Conservation (phyloP, 2,888 invertebrate genomes). For the Plebejus anna region DNA sequence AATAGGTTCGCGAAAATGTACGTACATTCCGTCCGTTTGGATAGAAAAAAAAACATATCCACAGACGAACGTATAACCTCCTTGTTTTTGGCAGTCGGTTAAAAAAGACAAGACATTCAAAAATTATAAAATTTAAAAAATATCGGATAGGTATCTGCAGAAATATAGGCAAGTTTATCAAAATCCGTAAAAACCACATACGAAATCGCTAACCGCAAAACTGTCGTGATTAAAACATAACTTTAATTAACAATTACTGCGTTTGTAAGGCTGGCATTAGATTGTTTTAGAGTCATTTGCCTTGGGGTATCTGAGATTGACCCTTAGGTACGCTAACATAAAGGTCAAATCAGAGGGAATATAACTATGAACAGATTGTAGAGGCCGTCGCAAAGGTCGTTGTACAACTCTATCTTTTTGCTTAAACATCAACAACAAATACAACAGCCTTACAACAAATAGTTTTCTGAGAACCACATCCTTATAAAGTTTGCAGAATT, state of each 20-base stretch:
- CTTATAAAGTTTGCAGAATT: neutral
- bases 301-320: neutral
- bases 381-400: conserved; percentile 3
- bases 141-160: too few relatives aligned
- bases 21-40: too few relatives aligned
- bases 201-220: neutral
- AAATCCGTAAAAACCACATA: neutral
- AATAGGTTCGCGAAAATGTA: too few relatives aligned
- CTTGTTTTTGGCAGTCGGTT: too few relatives aligned
- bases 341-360: neutral
- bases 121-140: too few relatives aligned
- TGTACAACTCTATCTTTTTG: conserved; percentile 4
- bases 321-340: neutral
- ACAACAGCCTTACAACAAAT: neutral
- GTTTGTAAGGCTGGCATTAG: neutral
- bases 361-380: neutral
- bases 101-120: too few relatives aligned
- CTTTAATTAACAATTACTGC: neutral
- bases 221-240: neutral
- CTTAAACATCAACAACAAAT: neutral
- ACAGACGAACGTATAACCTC: too few relatives aligned
- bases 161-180: too few relatives aligned
- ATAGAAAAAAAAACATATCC: too few relatives aligned
- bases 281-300: neutral
- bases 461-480: neutral